phyloP scores from a whole-genome alignment of 2,888 invertebrate species.

The Priocnemis perturbator region DNA sequence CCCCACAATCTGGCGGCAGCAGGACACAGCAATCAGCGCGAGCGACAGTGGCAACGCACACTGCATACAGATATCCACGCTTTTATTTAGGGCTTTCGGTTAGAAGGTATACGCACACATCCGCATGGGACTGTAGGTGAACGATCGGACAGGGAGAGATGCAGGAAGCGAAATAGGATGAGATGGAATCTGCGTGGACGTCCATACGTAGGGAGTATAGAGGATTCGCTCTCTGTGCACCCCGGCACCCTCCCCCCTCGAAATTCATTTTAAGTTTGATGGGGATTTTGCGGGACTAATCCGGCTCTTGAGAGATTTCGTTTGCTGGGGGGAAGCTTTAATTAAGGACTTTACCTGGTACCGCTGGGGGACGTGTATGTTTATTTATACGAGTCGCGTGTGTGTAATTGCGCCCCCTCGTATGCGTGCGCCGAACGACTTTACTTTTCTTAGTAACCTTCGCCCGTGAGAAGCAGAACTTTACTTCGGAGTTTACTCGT shows the following conservation, averaged over 20 bases:
- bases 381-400: constrained; percentile 1
- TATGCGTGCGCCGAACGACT: background rate
- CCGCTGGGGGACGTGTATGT: constrained; percentile 19
- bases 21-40: constrained; percentile 63
- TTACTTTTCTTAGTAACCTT: no score
- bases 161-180: no score
- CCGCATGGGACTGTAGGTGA: background rate
- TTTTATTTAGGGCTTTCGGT: constrained; percentile 62
- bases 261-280: constrained; percentile 61
- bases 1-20: constrained; percentile 51
- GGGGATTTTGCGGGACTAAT: constrained; percentile 52
- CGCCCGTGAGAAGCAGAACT: no score
- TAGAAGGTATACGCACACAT: constrained; percentile 48
- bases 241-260: constrained; percentile 1
- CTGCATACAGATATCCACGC: constrained; percentile 58
- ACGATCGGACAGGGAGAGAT: background rate
- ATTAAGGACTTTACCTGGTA: constrained; percentile 48
- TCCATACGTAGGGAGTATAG: constrained; percentile 1
- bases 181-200: background rate
- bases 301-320: constrained; percentile 55
- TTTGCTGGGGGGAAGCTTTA: constrained; percentile 47
- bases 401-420: background rate
- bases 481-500: no score
- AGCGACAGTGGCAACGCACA: constrained; percentile 53
- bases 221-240: constrained; percentile 1